Evolutionary conservation across 1,140 invertebrate genomes (phyloP).

Genomic region (Scylla paramamosain): DNA sequence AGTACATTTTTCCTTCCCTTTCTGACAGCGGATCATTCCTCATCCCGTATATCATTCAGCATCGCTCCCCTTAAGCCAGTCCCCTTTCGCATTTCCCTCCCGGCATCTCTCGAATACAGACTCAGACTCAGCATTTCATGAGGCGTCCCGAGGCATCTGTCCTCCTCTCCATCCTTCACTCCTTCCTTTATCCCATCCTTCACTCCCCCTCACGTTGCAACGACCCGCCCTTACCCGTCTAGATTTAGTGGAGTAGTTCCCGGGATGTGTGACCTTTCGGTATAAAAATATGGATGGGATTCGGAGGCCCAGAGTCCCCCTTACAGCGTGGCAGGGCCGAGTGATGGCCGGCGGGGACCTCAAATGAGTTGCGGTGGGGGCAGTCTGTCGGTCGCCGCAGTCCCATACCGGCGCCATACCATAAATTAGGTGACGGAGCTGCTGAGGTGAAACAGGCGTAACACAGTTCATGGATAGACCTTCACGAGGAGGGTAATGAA

Average conservation of each 20-base stretch:
- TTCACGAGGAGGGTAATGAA: no score
- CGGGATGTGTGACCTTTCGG: neutral
- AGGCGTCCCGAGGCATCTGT: neutral
- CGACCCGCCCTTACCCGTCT: neutral
- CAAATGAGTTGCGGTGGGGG: neutral
- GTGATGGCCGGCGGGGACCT: neutral
- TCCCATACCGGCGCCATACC: neutral
- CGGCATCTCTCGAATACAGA: no score
- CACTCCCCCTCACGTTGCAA: neutral
- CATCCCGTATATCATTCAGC: neutral
- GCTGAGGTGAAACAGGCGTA: neutral
- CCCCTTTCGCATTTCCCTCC: neutral
- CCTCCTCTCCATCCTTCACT: neutral
- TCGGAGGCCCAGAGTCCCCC: neutral
- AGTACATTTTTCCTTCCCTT: neutral
- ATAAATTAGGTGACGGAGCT: neutral
- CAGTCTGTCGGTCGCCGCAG: neutral
- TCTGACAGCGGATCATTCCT: neutral
- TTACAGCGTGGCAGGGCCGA: neutral
- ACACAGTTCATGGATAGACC: neutral
- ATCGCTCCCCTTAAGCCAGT: neutral
- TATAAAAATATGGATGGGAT: neutral
- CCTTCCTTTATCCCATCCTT: neutral
- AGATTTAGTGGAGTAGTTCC: neutral
- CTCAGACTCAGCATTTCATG: no score